Evolutionary conservation across 2,797 vertebrate species (phyloP).

Genomic region (Pseudochirops corinnae): DNA sequence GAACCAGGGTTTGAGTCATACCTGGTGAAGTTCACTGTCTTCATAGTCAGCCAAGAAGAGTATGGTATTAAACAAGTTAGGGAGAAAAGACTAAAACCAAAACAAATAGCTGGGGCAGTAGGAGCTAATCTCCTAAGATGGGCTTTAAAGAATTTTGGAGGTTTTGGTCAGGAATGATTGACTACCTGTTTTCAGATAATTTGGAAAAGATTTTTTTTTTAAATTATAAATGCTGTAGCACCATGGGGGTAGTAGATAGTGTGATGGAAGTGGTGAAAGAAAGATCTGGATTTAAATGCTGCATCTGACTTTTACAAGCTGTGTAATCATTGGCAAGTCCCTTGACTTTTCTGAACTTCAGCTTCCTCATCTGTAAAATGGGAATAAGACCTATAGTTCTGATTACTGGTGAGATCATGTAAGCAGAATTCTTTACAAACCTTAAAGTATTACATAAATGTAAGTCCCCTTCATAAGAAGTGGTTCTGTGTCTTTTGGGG

Average conservation of each 20-base stretch:
- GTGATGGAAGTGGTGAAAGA: background rate
- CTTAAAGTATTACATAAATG: background rate
- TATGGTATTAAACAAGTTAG: background rate
- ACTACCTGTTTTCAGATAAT: background rate
- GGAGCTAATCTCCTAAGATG: background rate
- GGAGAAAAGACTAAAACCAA: background rate
- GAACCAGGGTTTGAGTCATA: background rate
- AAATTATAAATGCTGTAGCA: background rate
- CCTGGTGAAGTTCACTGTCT: background rate
- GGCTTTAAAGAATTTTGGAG: background rate
- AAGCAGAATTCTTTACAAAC: background rate
- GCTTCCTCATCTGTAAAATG: background rate
- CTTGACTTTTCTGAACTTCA: background rate
- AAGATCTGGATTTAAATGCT: background rate
- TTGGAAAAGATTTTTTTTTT: background rate
- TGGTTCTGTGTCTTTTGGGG: background rate
- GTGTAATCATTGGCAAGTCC: background rate
- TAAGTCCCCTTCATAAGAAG: background rate
- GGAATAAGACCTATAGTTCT: background rate
- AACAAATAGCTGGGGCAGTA: background rate
- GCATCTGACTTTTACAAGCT: background rate
- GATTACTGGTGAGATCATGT: background rate
- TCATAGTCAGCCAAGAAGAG: background rate
- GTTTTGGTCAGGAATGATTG: background rate
- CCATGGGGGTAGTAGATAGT: background rate